These are phyloP conservation scores for Chionomys nivalis DNA, from an alignment of 2,113 vertebrate species.

Conservation along the genomic window DNA sequence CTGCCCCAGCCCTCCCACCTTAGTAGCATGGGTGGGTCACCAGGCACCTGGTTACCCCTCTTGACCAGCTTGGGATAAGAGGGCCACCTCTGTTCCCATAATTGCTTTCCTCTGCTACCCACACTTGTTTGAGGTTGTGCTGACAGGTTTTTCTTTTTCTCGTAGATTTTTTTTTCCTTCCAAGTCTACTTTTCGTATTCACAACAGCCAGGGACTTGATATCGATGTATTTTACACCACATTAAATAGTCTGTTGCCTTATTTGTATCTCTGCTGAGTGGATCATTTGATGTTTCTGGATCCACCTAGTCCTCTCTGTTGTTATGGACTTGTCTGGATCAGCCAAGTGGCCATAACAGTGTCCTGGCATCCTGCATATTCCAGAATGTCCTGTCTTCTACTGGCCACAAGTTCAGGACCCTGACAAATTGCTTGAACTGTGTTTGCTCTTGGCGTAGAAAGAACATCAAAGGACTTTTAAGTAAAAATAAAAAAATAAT, in stretches of 20 bases:
- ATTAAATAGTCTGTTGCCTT: constrained; percentile 83
- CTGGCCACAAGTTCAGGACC: background rate
- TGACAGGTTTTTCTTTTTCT: background rate
- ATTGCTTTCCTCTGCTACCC: constrained; percentile 49
- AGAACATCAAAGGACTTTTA: background rate
- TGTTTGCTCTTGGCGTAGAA: background rate
- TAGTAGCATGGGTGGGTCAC: constrained; percentile 28
- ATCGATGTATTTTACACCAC: constrained; percentile 79
- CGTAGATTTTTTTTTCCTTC: background rate
- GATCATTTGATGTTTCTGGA: constrained; percentile 2
- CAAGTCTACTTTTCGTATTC: constrained; percentile 71
- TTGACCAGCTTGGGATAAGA: background rate
- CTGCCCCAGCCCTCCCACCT: constrained; percentile 11
- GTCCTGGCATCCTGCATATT: background rate
- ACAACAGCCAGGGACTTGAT: constrained; percentile 79
- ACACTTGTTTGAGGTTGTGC: constrained; percentile 61
- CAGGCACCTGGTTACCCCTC: background rate
- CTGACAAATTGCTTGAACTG: background rate
- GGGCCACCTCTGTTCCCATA: constrained; percentile 43
- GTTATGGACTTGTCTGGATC: background rate
- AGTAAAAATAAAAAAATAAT: background rate
- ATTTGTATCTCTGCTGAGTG: constrained; percentile 27
- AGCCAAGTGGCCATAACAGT: background rate
- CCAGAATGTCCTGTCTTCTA: background rate
- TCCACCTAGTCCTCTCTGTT: background rate